Percentiles rank a stretch among this genome's conserved stretches.
These are phyloP conservation scores for Cetonia aurata DNA, from an alignment of 2,888 invertebrate genomes.

Conservation along the genomic window DNA sequence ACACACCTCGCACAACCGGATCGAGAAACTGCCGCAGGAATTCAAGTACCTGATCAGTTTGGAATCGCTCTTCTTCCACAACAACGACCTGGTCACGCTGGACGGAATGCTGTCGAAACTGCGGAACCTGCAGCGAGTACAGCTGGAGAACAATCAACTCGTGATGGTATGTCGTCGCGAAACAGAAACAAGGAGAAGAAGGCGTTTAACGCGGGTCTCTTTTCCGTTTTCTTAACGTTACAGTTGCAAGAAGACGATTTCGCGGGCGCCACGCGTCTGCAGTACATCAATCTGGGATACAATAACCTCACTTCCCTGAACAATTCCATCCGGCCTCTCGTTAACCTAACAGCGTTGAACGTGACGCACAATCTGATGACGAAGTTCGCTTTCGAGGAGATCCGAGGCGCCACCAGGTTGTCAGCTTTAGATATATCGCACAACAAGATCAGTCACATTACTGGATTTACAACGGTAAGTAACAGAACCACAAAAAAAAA, in stretches of 20 bases:
- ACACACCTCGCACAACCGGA: constrained; percentile 80
- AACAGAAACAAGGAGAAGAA: not conserved
- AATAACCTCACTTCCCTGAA: constrained; percentile 81
- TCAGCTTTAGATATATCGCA: constrained; percentile 81
- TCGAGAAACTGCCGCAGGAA: constrained; percentile 79
- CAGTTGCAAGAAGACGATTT: constrained; percentile 84
- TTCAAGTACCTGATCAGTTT: constrained; percentile 77
- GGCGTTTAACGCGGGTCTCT: constrained; percentile 1
- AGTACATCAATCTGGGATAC: constrained; percentile 78
- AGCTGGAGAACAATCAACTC: constrained; percentile 81
- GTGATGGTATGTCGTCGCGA: constrained; percentile 73
- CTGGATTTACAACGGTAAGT: constrained; percentile 76
- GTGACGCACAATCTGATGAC: constrained; percentile 81
- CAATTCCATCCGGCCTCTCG: constrained; percentile 78
- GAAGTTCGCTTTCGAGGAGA: constrained; percentile 85
- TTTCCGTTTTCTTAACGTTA: constrained; percentile 49
- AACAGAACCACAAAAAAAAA: not conserved
- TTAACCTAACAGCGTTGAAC: constrained; percentile 77
- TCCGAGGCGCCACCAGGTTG: constrained; percentile 80
- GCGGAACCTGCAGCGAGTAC: constrained; percentile 74
- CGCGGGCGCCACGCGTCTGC: constrained; percentile 76
- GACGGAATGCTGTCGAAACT: constrained; percentile 81
- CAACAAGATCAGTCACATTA: constrained; percentile 78
- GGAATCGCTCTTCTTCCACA: constrained; percentile 79
- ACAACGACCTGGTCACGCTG: constrained; percentile 78